Conservation (phyloP, 1,140 invertebrate species). For the Antheraea mylitta region DNA sequence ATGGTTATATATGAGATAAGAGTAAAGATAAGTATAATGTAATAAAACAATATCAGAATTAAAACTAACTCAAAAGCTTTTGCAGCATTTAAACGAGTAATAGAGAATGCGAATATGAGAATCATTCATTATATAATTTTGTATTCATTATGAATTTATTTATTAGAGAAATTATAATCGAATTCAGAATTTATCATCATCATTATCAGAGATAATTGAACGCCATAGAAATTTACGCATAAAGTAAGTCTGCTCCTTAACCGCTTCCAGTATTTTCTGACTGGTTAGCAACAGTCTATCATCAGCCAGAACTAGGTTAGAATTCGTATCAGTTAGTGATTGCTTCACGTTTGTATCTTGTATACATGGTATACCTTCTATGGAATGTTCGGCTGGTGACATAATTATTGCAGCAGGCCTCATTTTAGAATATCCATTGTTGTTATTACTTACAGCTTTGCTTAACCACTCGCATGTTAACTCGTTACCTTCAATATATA, state of each 20-base stretch:
- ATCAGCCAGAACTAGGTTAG: conserved; percentile 32
- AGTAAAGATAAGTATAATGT: too few species aligned
- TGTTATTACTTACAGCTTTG: conserved; percentile 44
- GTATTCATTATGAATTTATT: too few species aligned
- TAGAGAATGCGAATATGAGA: too few species aligned
- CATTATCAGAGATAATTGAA: not conserved
- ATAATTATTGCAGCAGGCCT: conserved; percentile 36
- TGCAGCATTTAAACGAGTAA: too few species aligned
- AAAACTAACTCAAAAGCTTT: too few species aligned
- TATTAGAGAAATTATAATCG: too few species aligned
- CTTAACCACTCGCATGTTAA: conserved; percentile 59
- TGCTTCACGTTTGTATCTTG: conserved; percentile 18
- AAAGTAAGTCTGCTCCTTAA: conserved; percentile 51
- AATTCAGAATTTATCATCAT: conserved; percentile 2
- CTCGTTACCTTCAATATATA: conserved; percentile 57
- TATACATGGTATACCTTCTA: conserved; percentile 56
- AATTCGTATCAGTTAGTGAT: conserved; percentile 12
- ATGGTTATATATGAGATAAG: too few species aligned
- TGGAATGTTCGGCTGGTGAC: conserved; percentile 30
- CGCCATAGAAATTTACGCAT: conserved; percentile 33
- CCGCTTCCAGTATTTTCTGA: conserved; percentile 60
- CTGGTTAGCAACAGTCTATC: conserved; percentile 52
- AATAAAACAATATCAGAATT: too few species aligned
- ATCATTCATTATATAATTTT: too few species aligned
- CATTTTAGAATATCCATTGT: conserved; percentile 59